Conservation (phyloP, 2,797 vertebrate genomes). For the Babyrousa celebensis region DNA sequence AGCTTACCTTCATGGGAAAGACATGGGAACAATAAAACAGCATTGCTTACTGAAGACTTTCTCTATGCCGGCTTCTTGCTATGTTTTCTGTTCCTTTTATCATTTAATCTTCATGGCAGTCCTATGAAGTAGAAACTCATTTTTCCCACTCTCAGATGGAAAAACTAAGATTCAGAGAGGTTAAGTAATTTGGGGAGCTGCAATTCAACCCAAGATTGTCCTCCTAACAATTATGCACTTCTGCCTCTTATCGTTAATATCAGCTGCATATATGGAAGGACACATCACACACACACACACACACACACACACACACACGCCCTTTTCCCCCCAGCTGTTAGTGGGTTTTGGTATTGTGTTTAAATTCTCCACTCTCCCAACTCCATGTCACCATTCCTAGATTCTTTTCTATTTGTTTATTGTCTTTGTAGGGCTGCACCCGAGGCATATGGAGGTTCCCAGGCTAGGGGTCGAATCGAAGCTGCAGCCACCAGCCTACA, state of each 20-base stretch:
- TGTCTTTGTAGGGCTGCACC: too few species aligned
- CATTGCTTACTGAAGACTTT: not conserved
- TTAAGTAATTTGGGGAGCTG: not conserved
- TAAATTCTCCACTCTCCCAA: not conserved
- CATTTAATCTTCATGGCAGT: not conserved
- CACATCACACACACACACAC: not conserved
- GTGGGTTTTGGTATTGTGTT: not conserved
- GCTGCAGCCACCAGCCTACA: too few species aligned
- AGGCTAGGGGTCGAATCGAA: too few species aligned
- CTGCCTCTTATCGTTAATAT: not conserved
- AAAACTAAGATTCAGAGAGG: conserved; percentile 53
- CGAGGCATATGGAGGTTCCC: too few species aligned
- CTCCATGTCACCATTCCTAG: not conserved
- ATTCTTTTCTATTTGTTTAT: not conserved
- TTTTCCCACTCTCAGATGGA: conserved; percentile 1
- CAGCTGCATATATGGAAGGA: too few species aligned
- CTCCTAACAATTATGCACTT: not conserved
- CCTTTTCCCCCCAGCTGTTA: not conserved
- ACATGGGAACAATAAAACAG: not conserved
- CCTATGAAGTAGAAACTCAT: not conserved
- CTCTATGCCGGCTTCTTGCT: not conserved
- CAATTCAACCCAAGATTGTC: not conserved
- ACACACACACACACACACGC: not conserved
- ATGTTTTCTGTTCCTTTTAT: not conserved
- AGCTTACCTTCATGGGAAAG: not conserved